Conservation (phyloP, 2,888 invertebrate species). For the Caenorhabditis plicata region DNA sequence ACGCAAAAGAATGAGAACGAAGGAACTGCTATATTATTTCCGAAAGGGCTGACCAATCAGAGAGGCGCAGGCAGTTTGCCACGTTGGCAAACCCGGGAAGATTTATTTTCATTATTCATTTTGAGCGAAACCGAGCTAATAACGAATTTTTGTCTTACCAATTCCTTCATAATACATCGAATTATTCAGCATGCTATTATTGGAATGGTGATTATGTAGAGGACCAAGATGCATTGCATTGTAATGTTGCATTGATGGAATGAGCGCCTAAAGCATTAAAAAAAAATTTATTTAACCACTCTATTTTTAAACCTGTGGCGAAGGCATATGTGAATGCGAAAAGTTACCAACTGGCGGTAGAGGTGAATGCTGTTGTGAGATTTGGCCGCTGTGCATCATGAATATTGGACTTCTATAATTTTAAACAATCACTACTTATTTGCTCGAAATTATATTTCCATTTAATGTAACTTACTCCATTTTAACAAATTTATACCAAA, state of each 20-base stretch:
- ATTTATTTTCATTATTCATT: no score
- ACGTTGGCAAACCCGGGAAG: no score
- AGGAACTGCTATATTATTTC: conserved; percentile 18
- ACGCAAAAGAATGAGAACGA: conserved; percentile 2
- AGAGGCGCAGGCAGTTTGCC: conserved; percentile 23
- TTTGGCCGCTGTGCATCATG: conserved; percentile 22
- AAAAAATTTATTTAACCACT: no score
- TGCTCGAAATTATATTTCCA: no score
- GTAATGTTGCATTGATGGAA: no score
- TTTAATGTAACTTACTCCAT: no score
- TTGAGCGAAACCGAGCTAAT: no score
- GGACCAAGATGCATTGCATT: no score
- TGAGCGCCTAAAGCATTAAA: no score
- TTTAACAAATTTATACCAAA: no score
- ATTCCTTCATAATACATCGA: conserved; percentile 26
- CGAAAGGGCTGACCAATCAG: conserved; percentile 26
- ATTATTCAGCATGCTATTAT: conserved; percentile 15
- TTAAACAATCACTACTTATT: background rate
- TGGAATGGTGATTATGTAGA: no score
- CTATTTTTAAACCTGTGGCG: no score
- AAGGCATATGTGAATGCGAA: conserved; percentile 25
- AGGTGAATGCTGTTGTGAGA: conserved; percentile 29
- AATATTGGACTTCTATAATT: conserved; percentile 18
- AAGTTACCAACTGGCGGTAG: conserved; percentile 41
- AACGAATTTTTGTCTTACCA: conserved; percentile 7